Conservation (phyloP, 2,113 vertebrate genomes). For the Turdus rufiventris region DNA sequence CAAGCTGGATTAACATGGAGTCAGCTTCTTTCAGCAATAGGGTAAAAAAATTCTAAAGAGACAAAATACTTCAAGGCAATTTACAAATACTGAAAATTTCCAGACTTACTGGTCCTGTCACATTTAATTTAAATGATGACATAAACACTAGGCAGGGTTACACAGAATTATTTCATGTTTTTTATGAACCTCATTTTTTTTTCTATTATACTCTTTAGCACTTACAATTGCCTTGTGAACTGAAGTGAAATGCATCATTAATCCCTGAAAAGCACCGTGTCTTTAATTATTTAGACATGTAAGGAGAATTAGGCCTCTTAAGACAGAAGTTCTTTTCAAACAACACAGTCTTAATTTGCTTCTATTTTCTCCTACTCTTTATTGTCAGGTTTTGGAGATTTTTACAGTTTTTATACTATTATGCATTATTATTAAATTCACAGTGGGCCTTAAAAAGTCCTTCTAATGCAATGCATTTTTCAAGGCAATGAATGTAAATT, state of each 20-base stretch:
- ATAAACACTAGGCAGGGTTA: conserved; percentile 65
- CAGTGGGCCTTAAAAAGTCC: not conserved
- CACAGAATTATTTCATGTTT: not conserved
- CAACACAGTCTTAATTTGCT: not conserved
- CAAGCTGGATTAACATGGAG: conserved; percentile 61
- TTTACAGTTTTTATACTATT: not conserved
- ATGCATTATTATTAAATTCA: conserved; percentile 3
- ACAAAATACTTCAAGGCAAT: conserved; percentile 67
- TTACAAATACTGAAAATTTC: conserved; percentile 65
- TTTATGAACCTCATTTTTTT: conserved; percentile 36
- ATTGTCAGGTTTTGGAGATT: not conserved
- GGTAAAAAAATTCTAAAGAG: conserved; percentile 53
- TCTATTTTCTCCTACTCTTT: not conserved
- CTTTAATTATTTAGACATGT: conserved; percentile 51
- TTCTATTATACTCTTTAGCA: conserved; percentile 35
- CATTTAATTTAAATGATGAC: conserved; percentile 68
- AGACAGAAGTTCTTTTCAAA: not conserved
- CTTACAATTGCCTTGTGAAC: conserved; percentile 21
- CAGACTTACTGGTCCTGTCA: conserved; percentile 68
- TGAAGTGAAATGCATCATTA: conserved; percentile 48
- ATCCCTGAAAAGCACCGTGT: conserved; percentile 33
- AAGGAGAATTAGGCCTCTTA: not conserved
- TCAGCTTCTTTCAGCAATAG: conserved; percentile 50
- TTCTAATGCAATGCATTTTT: not conserved
- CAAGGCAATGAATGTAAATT: not conserved